Percentiles rank a stretch among this genome's conserved stretches.
Evolutionary conservation across 1,140 invertebrate species (phyloP).

Genomic region (Ostrea denselamellosa): DNA sequence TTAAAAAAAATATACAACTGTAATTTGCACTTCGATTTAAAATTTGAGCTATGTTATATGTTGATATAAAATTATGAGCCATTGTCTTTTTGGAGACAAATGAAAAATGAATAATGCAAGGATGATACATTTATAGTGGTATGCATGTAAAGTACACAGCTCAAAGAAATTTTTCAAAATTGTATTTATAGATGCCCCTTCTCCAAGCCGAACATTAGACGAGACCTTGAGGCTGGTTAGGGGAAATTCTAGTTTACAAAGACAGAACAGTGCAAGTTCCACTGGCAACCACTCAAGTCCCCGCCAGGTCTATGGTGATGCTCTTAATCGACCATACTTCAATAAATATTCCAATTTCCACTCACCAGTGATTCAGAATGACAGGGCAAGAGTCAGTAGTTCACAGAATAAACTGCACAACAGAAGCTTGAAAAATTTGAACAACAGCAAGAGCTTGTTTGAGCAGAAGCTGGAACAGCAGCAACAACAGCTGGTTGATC

Average conservation of each 20-base stretch:
- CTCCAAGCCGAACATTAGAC: constrained; percentile 54
- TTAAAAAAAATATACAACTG: too few relatives aligned
- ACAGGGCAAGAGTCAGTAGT: constrained; percentile 47
- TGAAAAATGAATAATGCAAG: too few relatives aligned
- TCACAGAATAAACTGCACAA: constrained; percentile 63
- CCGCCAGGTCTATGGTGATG: constrained; percentile 50
- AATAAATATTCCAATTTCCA: constrained; percentile 52
- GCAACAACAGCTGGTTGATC: constrained; percentile 66
- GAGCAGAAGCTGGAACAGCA: constrained; percentile 74
- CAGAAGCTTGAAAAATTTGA: constrained; percentile 66
- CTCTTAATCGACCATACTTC: constrained; percentile 58
- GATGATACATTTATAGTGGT: too few relatives aligned
- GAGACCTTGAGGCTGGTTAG: constrained; percentile 62
- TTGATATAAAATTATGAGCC: too few relatives aligned
- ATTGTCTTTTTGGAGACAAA: too few relatives aligned
- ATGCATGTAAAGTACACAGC: too few relatives aligned
- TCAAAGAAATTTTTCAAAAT: not conserved
- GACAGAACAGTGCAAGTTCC: constrained; percentile 43
- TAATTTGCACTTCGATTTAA: too few relatives aligned
- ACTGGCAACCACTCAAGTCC: constrained; percentile 31
- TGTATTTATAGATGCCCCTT: not conserved
- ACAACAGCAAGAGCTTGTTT: constrained; percentile 70
- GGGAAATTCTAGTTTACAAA: constrained; percentile 47
- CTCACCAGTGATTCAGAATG: constrained; percentile 25
- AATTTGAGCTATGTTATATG: too few relatives aligned